A percentile compares a stretch with the other conserved stretches of the same genome.
Conservation (phyloP, 2,888 invertebrate species). For the Andrena bucephala region DNA sequence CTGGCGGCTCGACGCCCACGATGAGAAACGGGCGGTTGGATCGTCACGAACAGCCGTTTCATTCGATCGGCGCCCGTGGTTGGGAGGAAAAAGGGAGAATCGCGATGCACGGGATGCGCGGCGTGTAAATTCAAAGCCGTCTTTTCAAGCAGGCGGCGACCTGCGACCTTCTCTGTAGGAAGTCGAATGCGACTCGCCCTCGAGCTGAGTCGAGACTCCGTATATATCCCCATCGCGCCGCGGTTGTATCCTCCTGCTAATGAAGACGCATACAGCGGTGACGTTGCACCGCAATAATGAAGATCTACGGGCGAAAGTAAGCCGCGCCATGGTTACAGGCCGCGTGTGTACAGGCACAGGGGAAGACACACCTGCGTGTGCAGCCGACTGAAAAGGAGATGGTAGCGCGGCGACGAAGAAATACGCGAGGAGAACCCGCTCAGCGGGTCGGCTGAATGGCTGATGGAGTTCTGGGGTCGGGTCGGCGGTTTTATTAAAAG, state of each 20-base stretch:
- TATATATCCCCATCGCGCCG: slow-evolving; percentile 14
- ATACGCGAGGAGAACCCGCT: slow-evolving; percentile 45
- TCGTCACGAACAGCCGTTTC: slow-evolving; percentile 2
- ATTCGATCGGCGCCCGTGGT: background rate
- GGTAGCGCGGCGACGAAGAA: slow-evolving; percentile 30
- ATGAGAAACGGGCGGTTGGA: background rate
- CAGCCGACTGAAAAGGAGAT: slow-evolving; percentile 43
- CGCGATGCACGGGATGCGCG: slow-evolving; percentile 11
- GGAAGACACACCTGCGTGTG: slow-evolving; percentile 25
- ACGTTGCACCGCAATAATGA: slow-evolving; percentile 69
- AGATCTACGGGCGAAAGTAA: slow-evolving; percentile 74
- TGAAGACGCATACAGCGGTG: slow-evolving; percentile 69
- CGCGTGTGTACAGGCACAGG: slow-evolving; percentile 37
- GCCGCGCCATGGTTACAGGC: slow-evolving; percentile 46
- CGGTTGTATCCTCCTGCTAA: slow-evolving; percentile 61
- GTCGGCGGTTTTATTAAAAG: slow-evolving; percentile 21
- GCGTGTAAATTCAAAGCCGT: slow-evolving; percentile 62
- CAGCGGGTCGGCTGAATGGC: slow-evolving; percentile 35
- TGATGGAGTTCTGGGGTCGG: slow-evolving; percentile 2
- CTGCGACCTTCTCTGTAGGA: slow-evolving; percentile 64
- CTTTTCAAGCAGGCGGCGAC: slow-evolving; percentile 44
- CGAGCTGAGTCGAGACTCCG: background rate
- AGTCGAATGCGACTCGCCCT: slow-evolving; percentile 35
- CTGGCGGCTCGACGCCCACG: background rate
- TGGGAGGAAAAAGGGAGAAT: background rate